Base-by-base conservation (phyloP, 2,797 vertebrate genomes). In the Lagorchestes hirsutus region DNA sequence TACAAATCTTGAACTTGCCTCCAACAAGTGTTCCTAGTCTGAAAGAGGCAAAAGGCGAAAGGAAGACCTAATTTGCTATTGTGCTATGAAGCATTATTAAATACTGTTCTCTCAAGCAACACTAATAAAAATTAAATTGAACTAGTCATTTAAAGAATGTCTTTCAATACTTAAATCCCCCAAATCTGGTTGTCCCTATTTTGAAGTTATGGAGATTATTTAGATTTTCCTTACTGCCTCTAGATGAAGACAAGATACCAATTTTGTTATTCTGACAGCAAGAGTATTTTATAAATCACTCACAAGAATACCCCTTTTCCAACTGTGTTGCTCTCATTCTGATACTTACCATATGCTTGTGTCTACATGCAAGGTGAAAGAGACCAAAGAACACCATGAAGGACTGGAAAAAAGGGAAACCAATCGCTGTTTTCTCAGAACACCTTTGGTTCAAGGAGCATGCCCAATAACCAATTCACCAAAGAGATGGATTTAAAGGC, bases 141-240 rank as follows among this genome's bases (percentile, higher is more conserved):
- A 93, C 16, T 92, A 4, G 3, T 95, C 93, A 93, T 96, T 96
- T 92, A 90, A 96, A 62, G 87, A 52, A 93, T 9, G 92, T 54
- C 1, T 56, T 90, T 50, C 0, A 50, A 16, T 59, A 93, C 93
- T 58, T 87, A 40, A 95, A 50, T 94, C 92, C 54, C 92, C 34
- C 54, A 0, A 94, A 40, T 91, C 46, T 93, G 34, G 22, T 9
- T 91, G 95, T 94, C 62, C 54, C 22, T 82, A n/a, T 92, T 40
- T 58, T 91, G 18, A 97, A 94, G n/a, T 58, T 91, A n/a, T n/a
- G 0, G 29, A 55, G 24, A 74, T 55, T 94, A 90, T 46, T 91
- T 90, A 90, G 12, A 67, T 94, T 96, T 97, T 93, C 34, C 93
- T 92, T 62, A 55, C 8, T 93, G 67, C 46, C 67, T 40, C 34